Conservation (phyloP, 2,888 invertebrate genomes). For the Coecobrya sp. region DNA sequence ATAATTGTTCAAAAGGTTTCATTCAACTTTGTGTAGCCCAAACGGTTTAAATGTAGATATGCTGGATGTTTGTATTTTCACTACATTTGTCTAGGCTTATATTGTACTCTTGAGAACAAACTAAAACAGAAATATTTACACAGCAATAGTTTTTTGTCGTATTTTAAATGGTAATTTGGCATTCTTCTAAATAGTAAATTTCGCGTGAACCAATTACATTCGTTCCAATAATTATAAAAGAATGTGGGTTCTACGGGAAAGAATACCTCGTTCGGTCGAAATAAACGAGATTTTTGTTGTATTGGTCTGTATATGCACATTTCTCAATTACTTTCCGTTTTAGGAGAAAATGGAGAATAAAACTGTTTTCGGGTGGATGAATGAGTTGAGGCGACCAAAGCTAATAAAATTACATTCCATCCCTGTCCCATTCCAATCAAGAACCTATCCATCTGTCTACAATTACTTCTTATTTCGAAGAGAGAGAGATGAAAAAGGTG, state of each 20-base stretch:
- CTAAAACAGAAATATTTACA: background rate
- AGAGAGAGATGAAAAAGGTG: constrained; percentile 38
- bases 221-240: constrained; percentile 31
- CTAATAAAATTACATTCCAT: constrained; percentile 77
- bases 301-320: background rate
- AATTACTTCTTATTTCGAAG: constrained; percentile 23
- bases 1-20: no score
- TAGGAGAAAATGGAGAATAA: constrained; percentile 18
- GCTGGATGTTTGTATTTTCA: background rate
- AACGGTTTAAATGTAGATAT: background rate
- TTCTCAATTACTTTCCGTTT: constrained; percentile 25
- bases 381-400: constrained; percentile 50
- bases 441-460: constrained; percentile 67
- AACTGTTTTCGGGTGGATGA: constrained; percentile 6
- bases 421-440: constrained; percentile 58
- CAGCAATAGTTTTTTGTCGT: background rate
- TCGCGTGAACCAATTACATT: constrained; percentile 37
- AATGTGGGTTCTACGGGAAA: constrained; percentile 23
- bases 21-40: background rate
- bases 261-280: background rate
- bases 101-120: background rate
- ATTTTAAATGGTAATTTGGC: constrained; percentile 8
- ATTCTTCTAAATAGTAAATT: constrained; percentile 33
- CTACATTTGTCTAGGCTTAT: background rate
- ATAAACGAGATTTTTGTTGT: background rate